Evolutionary conservation across 1,140 invertebrate species (phyloP).

Genomic region (Apocrypta bakeri): DNA sequence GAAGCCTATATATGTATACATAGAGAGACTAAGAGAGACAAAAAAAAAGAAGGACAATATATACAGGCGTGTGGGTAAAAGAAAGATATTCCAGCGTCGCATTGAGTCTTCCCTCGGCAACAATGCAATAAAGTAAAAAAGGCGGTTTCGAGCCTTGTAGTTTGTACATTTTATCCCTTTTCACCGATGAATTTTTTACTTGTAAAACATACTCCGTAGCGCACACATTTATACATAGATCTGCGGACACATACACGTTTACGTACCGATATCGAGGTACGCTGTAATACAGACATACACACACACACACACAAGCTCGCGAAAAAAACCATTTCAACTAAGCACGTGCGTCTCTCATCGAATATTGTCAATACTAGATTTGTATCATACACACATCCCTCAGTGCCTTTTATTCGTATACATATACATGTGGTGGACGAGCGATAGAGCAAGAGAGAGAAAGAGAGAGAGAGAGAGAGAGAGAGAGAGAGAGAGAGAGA

Average conservation of each 20-base stretch:
- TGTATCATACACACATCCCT: constrained; percentile 34
- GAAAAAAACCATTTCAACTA: not conserved
- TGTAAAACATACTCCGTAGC: constrained; percentile 5
- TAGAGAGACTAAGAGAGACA: too few relatives aligned
- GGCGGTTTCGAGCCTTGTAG: not conserved
- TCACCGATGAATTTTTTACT: constrained; percentile 29
- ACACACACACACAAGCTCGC: too few relatives aligned
- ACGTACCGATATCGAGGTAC: not conserved
- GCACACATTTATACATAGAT: constrained; percentile 1
- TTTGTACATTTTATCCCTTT: constrained; percentile 38
- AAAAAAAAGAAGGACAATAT: not conserved
- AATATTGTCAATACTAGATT: constrained; percentile 34
- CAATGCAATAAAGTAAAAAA: constrained; percentile 7
- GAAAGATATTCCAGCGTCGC: not conserved
- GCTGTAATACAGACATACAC: constrained; percentile 4
- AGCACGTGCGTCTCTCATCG: not conserved
- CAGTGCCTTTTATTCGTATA: constrained; percentile 38
- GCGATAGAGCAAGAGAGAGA: too few relatives aligned
- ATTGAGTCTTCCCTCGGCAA: not conserved
- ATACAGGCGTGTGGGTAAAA: not conserved
- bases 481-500: too few relatives aligned
- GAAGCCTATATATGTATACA: too few relatives aligned
- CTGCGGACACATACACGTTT: not conserved
- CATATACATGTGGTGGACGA: too few relatives aligned
- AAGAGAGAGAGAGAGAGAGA: too few relatives aligned